A percentile compares a stretch with the other conserved stretches of the same genome.
phyloP scores from a whole-genome alignment of 2,797 vertebrate genomes.

The Lepus oiostolus region DNA sequence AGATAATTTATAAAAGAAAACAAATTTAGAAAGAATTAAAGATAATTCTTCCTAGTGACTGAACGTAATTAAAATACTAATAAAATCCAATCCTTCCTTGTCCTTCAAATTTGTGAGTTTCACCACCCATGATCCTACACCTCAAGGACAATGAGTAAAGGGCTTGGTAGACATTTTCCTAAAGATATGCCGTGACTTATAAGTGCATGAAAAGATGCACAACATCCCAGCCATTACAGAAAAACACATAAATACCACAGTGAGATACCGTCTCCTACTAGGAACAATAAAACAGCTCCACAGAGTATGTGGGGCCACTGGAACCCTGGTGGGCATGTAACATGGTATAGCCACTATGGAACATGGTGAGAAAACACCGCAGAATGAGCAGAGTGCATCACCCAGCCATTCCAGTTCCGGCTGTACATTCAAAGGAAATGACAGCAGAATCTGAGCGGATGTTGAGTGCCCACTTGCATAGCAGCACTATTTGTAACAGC shows the following conservation, averaged over 20 bases:
- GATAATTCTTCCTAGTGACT: background rate
- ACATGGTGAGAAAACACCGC: background rate
- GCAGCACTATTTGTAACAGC: background rate
- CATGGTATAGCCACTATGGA: background rate
- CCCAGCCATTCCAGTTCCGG: background rate
- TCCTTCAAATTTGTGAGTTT: constrained; percentile 12
- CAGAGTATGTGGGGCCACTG: background rate
- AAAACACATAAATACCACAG: background rate
- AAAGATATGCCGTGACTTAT: background rate
- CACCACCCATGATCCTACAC: background rate
- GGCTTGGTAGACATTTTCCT: background rate
- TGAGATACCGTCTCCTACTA: background rate
- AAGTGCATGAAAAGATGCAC: background rate
- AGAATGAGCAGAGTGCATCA: background rate
- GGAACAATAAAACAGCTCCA: background rate
- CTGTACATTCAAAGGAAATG: background rate
- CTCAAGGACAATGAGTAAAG: background rate
- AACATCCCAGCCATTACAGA: background rate
- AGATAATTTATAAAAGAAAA: background rate
- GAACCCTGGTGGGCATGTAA: background rate
- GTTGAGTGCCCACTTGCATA: background rate
- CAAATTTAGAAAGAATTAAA: constrained; percentile 2
- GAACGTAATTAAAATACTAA: constrained; percentile 2
- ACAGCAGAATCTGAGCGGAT: background rate
- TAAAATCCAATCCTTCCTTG: background rate